Percentiles rank a stretch among this genome's conserved stretches.
These are phyloP conservation scores for Brachyopa scutellaris DNA, from an alignment of 2,888 invertebrate species.

Conservation along the genomic window DNA sequence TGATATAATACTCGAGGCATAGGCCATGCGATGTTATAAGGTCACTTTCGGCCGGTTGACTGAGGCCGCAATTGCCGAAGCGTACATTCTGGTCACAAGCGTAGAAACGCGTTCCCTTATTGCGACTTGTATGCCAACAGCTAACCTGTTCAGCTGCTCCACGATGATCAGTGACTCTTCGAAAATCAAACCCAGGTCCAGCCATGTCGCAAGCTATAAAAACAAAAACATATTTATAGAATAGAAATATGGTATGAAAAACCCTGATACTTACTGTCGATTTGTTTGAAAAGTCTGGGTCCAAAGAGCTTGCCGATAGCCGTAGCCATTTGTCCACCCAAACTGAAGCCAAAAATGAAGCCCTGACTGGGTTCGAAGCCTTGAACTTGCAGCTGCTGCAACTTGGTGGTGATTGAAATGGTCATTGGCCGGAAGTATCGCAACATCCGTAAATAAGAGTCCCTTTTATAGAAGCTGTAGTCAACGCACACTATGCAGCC, in stretches of 20 bases:
- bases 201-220: conserved; percentile 80
- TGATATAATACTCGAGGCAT: conserved; percentile 79
- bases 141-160: conserved; percentile 79
- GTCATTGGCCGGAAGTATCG: conserved; percentile 76
- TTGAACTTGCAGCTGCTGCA: conserved; percentile 75
- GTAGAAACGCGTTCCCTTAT: conserved; percentile 79
- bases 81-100: conserved; percentile 80
- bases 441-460: conserved; percentile 78
- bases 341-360: conserved; percentile 81
- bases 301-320: conserved; percentile 77
- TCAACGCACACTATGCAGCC: conserved; percentile 81
- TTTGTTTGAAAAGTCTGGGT: conserved; percentile 76
- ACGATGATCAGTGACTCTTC: conserved; percentile 75
- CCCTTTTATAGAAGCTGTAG: conserved; percentile 77
- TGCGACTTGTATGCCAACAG: conserved; percentile 80
- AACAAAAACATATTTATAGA: background rate
- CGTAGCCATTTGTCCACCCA: conserved; percentile 79
- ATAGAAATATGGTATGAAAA: background rate
- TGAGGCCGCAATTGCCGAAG: conserved; percentile 79
- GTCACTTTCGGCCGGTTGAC: conserved; percentile 77
- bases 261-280: conserved; percentile 77
- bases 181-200: conserved; percentile 80
- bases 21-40: conserved; percentile 77
- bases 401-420: conserved; percentile 75
- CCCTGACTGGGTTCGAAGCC: conserved; percentile 77